Percentiles rank a stretch among this genome's conserved stretches.
These are phyloP conservation scores for Horisme vitalbata DNA, from an alignment of 2,888 invertebrate species.

Conservation along the genomic window DNA sequence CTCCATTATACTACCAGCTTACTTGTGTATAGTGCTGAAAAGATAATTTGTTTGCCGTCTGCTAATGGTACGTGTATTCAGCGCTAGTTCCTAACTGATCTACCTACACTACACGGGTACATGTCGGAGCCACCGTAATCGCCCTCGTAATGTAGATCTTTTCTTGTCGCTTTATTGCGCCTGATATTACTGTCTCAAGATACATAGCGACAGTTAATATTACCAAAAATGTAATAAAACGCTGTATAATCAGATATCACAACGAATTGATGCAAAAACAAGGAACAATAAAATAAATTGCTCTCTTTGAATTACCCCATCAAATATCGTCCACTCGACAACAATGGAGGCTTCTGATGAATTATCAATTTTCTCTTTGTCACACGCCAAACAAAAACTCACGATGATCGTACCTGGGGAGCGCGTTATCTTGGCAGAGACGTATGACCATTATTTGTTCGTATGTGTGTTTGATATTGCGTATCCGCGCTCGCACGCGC, in stretches of 20 bases:
- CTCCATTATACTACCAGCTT: conserved; percentile 40
- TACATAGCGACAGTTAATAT: conserved; percentile 36
- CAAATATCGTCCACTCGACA: conserved; percentile 59
- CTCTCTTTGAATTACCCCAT: conserved; percentile 61
- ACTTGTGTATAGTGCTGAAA: conserved; percentile 27
- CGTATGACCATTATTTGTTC: conserved; percentile 72
- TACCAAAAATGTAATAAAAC: conserved; percentile 35
- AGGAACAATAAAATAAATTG: conserved; percentile 61
- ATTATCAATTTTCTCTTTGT: conserved; percentile 78
- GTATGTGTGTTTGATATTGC: conserved; percentile 56
- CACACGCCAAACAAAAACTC: conserved; percentile 73
- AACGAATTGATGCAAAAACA: conserved; percentile 48
- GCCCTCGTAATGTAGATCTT: conserved; percentile 28
- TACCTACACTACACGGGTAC: conserved; percentile 26
- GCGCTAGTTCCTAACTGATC: conserved; percentile 20
- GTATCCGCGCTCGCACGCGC: conserved; percentile 42
- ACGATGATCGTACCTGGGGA: conserved; percentile 68
- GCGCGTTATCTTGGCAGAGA: conserved; percentile 77
- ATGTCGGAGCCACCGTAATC: conserved; percentile 30
- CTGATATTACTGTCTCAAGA: conserved; percentile 31
- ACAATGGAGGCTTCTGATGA: conserved; percentile 68
- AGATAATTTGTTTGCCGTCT: conserved; percentile 35
- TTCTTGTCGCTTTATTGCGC: conserved; percentile 28
- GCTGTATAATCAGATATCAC: conserved; percentile 33
- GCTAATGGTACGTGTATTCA: conserved; percentile 20